Conservation (phyloP, 1,140 invertebrate species). For the Leptinotarsa texana region DNA sequence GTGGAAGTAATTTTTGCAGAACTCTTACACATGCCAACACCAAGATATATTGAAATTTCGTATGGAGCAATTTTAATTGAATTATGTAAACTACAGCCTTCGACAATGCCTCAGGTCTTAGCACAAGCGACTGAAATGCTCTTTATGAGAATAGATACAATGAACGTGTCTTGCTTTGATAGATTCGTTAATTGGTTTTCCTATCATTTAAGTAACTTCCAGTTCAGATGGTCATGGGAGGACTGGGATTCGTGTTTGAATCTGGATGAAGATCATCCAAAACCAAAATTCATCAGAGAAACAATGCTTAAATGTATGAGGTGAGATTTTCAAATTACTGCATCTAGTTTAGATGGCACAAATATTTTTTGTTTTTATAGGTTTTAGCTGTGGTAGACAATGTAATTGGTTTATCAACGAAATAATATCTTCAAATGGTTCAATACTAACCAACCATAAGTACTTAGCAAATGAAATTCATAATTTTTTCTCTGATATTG, state of each 20-base stretch:
- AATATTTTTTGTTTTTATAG: too few species aligned
- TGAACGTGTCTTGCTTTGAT: constrained; percentile 97
- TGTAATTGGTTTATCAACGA: too few species aligned
- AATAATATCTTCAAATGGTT: too few species aligned
- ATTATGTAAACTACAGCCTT: constrained; percentile 94
- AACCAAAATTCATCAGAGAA: constrained; percentile 95
- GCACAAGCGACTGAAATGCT: constrained; percentile 97
- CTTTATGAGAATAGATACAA: constrained; percentile 93
- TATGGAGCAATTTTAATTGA: constrained; percentile 97
- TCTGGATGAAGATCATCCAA: constrained; percentile 87
- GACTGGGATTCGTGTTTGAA: constrained; percentile 87
- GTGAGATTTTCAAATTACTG: constrained; percentile 56
- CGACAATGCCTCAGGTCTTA: constrained; percentile 95
- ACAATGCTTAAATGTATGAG: constrained; percentile 88
- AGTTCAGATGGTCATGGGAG: constrained; percentile 98
- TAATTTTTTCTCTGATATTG: too few species aligned
- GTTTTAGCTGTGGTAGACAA: too few species aligned
- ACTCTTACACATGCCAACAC: constrained; percentile 89
- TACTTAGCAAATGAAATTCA: too few species aligned
- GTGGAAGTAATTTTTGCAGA: constrained; percentile 96
- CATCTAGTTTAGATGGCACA: too few species aligned
- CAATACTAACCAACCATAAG: too few species aligned
- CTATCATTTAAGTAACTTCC: constrained; percentile 99
- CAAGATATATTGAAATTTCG: constrained; percentile 85
- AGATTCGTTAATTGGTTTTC: constrained; percentile 97